A percentile compares a stretch with the other conserved stretches of the same genome.
phyloP scores from a whole-genome alignment of 1,140 invertebrate genomes.

The Drosophila ambigua region DNA sequence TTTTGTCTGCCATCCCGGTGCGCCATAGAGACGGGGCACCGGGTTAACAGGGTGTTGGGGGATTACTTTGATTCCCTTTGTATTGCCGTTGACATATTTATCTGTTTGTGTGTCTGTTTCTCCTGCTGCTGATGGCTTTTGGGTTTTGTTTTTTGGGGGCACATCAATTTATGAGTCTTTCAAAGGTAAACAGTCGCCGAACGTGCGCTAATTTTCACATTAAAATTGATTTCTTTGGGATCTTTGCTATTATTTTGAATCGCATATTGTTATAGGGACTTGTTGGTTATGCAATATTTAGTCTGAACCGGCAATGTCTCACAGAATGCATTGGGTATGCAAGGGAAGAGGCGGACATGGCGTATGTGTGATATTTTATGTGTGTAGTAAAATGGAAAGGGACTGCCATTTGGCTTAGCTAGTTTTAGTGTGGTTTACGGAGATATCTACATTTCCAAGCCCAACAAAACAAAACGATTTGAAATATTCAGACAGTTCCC shows the following conservation, averaged over 20 bases:
- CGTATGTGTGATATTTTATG: slow-evolving; percentile 27
- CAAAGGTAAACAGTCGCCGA: slow-evolving; percentile 62
- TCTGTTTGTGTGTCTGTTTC: slow-evolving; percentile 41
- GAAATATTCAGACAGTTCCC: slow-evolving; percentile 2
- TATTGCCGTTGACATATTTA: slow-evolving; percentile 72
- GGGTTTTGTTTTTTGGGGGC: slow-evolving; percentile 32
- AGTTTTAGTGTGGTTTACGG: too few relatives aligned
- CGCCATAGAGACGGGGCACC: not conserved
- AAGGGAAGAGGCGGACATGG: slow-evolving; percentile 8
- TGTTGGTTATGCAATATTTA: slow-evolving; percentile 30
- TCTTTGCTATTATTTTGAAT: slow-evolving; percentile 30
- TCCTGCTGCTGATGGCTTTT: slow-evolving; percentile 9
- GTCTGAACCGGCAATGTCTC: slow-evolving; percentile 13
- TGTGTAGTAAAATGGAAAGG: not conserved
- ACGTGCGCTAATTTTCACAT: slow-evolving; percentile 69
- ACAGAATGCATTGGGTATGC: not conserved
- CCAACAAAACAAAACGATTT: slow-evolving; percentile 1
- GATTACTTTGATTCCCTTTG: slow-evolving; percentile 41
- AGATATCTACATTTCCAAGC: too few relatives aligned
- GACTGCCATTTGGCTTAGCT: not conserved
- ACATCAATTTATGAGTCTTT: slow-evolving; percentile 63
- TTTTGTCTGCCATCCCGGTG: slow-evolving; percentile 22
- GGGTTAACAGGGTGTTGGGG: not conserved
- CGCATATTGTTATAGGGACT: slow-evolving; percentile 25
- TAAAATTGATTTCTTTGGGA: slow-evolving; percentile 33